A percentile compares a stretch with the other conserved stretches of the same genome.
Evolutionary conservation across 2,797 vertebrate genomes (phyloP).

Genomic region (Dicrostonyx torquatus): DNA sequence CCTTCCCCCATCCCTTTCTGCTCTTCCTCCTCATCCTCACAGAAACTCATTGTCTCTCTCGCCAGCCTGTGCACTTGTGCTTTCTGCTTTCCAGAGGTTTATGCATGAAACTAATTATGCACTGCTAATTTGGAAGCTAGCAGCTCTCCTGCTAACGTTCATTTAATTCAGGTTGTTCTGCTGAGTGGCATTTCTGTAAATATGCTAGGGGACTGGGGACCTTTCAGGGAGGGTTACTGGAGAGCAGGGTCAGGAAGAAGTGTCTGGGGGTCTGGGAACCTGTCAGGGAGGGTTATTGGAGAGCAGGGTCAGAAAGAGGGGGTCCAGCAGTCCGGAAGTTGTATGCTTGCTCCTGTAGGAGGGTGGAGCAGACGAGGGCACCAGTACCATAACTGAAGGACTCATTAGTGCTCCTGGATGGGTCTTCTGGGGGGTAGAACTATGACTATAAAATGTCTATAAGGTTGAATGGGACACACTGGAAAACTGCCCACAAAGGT

Average conservation of each 20-base stretch:
- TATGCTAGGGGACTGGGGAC: constrained; percentile 71
- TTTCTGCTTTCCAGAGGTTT: constrained; percentile 85
- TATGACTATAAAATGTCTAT: constrained; percentile 26
- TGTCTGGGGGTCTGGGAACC: constrained; percentile 23
- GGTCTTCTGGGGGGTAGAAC: neutral
- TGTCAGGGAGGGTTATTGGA: constrained; percentile 51
- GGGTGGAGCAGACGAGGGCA: neutral
- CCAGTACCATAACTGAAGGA: neutral
- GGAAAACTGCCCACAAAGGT: constrained; percentile 34
- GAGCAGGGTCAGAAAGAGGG: constrained; percentile 38
- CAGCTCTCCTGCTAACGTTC: constrained; percentile 83
- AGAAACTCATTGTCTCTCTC: constrained; percentile 86
- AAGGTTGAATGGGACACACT: neutral
- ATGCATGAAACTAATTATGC: constrained; percentile 86
- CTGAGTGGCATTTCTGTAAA: constrained; percentile 82
- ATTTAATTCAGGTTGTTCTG: constrained; percentile 79
- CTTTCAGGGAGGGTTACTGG: constrained; percentile 58
- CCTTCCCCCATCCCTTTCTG: constrained; percentile 17
- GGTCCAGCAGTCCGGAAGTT: neutral
- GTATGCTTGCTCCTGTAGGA: neutral
- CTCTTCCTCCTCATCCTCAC: constrained; percentile 66
- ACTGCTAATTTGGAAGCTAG: constrained; percentile 86
- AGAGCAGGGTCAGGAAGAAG: constrained; percentile 51
- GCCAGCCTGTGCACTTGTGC: constrained; percentile 74
- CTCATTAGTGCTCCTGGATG: constrained; percentile 9